Conservation (phyloP, 2,113 vertebrate species). For the Passer domesticus region DNA sequence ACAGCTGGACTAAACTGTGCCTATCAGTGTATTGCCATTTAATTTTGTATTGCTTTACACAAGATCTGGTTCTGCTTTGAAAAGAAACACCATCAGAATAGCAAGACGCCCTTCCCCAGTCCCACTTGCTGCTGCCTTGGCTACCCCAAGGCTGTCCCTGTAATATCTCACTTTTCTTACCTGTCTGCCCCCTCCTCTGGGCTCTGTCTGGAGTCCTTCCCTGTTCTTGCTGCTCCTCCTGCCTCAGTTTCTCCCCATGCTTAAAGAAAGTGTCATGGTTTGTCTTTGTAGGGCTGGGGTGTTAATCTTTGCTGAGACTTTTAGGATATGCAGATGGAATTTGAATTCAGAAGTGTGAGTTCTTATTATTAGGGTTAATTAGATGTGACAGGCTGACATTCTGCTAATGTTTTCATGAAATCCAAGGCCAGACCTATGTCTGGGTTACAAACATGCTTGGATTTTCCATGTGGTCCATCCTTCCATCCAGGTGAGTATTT, state of each 20-base stretch:
- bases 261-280: background rate
- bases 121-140: background rate
- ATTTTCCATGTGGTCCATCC: background rate
- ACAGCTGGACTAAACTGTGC: background rate
- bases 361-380: conserved; percentile 7
- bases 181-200: background rate
- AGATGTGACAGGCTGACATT: conserved; percentile 37
- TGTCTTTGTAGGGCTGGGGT: background rate
- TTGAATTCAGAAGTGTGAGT: background rate
- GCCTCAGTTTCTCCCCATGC: background rate
- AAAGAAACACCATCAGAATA: background rate
- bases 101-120: background rate
- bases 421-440: background rate
- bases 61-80: background rate
- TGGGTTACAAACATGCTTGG: background rate
- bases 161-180: background rate
- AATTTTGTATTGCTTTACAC: background rate
- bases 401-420: background rate
- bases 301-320: background rate
- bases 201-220: background rate
- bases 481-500: background rate
- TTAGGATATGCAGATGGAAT: background rate
- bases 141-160: background rate
- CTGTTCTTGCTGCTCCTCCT: background rate
- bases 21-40: background rate